These are phyloP conservation scores for Cephalopholis sonnerati DNA, from an alignment of 2,113 vertebrate genomes.

Conservation along the genomic window DNA sequence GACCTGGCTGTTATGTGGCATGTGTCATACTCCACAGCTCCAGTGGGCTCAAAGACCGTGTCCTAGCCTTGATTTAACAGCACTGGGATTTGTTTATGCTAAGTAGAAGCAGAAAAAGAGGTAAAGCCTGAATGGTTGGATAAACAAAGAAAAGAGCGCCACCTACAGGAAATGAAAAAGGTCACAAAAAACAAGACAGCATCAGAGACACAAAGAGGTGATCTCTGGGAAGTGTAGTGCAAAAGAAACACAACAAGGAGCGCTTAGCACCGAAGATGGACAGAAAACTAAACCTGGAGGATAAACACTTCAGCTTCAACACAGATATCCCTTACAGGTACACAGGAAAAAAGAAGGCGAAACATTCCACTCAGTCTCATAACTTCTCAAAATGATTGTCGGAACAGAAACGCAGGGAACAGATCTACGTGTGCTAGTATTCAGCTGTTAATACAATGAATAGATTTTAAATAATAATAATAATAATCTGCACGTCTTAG, in stretches of 20 bases:
- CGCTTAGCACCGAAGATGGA: constrained; percentile 48
- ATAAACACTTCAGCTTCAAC: constrained; percentile 15
- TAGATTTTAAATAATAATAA: constrained; percentile 61
- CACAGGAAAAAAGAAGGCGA: not conserved
- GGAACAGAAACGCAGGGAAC: constrained; percentile 42
- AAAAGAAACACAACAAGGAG: constrained; percentile 23
- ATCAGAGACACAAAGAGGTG: not conserved
- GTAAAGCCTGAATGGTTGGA: not conserved
- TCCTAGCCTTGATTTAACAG: too few relatives aligned
- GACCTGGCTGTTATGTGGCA: too few relatives aligned
- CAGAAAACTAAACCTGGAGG: not conserved
- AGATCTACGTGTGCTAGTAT: constrained; percentile 29
- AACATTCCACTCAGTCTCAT: constrained; percentile 48
- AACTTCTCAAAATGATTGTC: constrained; percentile 67
- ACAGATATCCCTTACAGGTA: constrained; percentile 17
- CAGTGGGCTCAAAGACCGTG: too few relatives aligned
- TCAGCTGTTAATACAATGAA: constrained; percentile 47
- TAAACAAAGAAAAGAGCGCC: constrained; percentile 16
- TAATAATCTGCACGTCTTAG: constrained; percentile 57
- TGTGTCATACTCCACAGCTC: too few relatives aligned
- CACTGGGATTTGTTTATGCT: not conserved
- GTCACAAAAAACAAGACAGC: not conserved
- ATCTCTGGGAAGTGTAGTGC: not conserved
- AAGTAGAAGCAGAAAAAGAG: constrained; percentile 7
- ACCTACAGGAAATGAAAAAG: not conserved